phyloP scores from a whole-genome alignment of 1,140 invertebrate genomes.

The Drosophila gunungcola region DNA sequence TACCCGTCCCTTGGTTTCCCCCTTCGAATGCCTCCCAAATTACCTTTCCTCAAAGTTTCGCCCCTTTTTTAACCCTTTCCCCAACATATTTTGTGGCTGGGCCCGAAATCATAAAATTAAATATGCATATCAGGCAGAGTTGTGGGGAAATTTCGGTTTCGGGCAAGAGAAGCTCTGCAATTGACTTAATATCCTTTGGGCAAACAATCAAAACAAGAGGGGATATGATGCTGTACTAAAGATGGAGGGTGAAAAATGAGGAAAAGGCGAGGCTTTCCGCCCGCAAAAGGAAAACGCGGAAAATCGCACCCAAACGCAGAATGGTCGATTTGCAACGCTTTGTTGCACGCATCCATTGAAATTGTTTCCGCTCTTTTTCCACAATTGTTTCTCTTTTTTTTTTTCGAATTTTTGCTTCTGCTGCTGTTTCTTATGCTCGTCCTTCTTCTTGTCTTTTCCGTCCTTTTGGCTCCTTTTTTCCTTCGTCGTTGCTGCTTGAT shows the following conservation, averaged over 20 bases:
- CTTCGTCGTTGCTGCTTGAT: slow-evolving; percentile 43
- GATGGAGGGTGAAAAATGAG: neutral
- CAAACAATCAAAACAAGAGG: slow-evolving; percentile 67
- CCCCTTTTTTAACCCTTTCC: neutral
- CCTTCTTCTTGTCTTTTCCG: neutral
- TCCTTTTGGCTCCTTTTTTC: neutral
- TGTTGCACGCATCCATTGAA: slow-evolving; percentile 70
- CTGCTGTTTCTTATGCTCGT: slow-evolving; percentile 1
- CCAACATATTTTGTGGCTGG: neutral
- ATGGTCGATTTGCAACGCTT: slow-evolving; percentile 71
- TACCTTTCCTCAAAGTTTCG: slow-evolving; percentile 4
- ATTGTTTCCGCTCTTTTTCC: slow-evolving; percentile 34
- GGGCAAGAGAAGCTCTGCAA: slow-evolving; percentile 38
- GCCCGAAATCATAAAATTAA: slow-evolving; percentile 68
- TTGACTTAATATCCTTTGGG: slow-evolving; percentile 79
- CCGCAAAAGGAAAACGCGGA: slow-evolving; percentile 23
- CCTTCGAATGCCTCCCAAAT: slow-evolving; percentile 4
- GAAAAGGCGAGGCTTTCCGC: slow-evolving; percentile 1
- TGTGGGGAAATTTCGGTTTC: slow-evolving; percentile 7
- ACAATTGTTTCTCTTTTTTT: slow-evolving; percentile 39
- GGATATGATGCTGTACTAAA: slow-evolving; percentile 3
- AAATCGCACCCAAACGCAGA: slow-evolving; percentile 23
- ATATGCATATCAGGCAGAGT: slow-evolving; percentile 58
- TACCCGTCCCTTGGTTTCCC: neutral
- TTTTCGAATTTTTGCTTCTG: slow-evolving; percentile 9